These are phyloP conservation scores for Acipenser transmontanus DNA, from an alignment of 2,797 vertebrate genomes.

Conservation along the genomic window DNA sequence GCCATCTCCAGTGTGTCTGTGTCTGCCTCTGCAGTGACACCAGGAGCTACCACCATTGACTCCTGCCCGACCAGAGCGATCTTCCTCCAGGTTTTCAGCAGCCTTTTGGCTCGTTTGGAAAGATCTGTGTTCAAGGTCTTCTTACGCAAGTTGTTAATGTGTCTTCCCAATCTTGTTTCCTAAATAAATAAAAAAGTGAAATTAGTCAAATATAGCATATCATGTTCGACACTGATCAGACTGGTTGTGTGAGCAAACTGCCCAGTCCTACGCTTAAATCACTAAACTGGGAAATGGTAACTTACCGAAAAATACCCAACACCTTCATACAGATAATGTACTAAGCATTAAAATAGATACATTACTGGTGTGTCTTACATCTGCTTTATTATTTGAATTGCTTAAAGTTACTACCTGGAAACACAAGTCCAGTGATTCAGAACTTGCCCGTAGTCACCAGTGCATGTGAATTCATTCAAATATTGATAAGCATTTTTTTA, in stretches of 20 bases:
- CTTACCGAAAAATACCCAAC: not conserved
- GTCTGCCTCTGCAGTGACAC: not conserved
- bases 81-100: slow-evolving; percentile 3
- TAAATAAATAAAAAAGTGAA: not conserved
- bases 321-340: not conserved
- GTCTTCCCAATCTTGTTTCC: slow-evolving; percentile 2
- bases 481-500: not conserved
- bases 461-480: not conserved
- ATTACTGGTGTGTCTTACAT: no score
- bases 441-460: not conserved
- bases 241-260: not conserved
- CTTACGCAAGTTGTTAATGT: slow-evolving; percentile 5
- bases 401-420: not conserved
- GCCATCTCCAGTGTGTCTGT: not conserved
- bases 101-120: slow-evolving; percentile 5
- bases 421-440: not conserved
- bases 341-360: not conserved
- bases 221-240: not conserved
- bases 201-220: no score
- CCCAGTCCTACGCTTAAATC: not conserved
- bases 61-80: not conserved
- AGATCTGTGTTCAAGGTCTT: slow-evolving; percentile 4
- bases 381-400: no score
- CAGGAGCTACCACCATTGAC: not conserved
- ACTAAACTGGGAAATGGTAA: not conserved